These are phyloP conservation scores for Marisa cornuarietis DNA, from an alignment of 1,140 invertebrate genomes.

Conservation along the genomic window DNA sequence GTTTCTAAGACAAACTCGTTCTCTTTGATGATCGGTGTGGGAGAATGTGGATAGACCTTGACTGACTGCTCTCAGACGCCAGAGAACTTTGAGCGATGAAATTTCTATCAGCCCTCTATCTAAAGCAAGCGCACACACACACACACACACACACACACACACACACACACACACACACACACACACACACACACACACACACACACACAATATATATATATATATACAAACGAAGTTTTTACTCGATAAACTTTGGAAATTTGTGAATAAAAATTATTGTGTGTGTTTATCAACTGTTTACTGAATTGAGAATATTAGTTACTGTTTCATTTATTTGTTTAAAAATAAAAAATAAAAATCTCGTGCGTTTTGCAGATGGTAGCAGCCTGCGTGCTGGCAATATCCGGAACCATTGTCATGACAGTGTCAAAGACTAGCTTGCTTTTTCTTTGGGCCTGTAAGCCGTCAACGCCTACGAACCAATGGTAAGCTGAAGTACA, in stretches of 20 bases:
- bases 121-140: neutral
- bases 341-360: neutral
- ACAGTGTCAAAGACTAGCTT: constrained; percentile 19
- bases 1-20: too few relatives aligned
- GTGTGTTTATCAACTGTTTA: too few relatives aligned
- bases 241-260: neutral
- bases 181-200: neutral
- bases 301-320: too few relatives aligned
- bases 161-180: neutral
- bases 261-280: too few relatives aligned
- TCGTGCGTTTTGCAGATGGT: constrained; percentile 4
- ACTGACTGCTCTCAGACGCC: too few relatives aligned
- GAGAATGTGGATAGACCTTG: too few relatives aligned
- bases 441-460: constrained; percentile 8
- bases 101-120: too few relatives aligned
- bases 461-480: neutral
- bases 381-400: constrained; percentile 13
- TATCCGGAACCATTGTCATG: neutral
- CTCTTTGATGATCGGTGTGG: too few relatives aligned
- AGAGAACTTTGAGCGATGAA: too few relatives aligned
- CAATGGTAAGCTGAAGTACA: neutral
- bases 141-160: neutral
- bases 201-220: too few relatives aligned
- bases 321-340: too few relatives aligned
- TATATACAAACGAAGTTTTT: neutral